Conservation (phyloP, 2,888 invertebrate species). For the Xestia rhomboidea region DNA sequence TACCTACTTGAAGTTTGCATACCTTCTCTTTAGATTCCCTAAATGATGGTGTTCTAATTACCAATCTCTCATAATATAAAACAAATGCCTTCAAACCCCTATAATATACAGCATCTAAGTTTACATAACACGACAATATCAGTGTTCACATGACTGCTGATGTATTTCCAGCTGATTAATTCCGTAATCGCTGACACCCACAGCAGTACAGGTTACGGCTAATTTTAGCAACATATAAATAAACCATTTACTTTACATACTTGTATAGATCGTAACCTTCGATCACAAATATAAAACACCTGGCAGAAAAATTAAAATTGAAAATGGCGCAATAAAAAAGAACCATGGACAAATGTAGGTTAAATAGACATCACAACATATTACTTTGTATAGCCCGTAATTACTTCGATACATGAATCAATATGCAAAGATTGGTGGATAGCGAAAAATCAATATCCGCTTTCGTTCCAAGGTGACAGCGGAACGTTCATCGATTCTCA, state of each 20-base stretch:
- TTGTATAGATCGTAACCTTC: conserved; percentile 2
- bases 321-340: conserved; percentile 29
- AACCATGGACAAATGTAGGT: conserved; percentile 35
- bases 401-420: conserved; percentile 60
- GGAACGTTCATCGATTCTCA: conserved; percentile 68
- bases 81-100: background rate
- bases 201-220: conserved; percentile 30
- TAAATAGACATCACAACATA: conserved; percentile 38
- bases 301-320: conserved; percentile 6
- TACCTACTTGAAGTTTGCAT: background rate
- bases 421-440: conserved; percentile 62
- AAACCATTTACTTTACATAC: conserved; percentile 1
- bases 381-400: conserved; percentile 47
- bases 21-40: background rate
- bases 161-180: conserved; percentile 49
- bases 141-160: conserved; percentile 55
- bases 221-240: conserved; percentile 46
- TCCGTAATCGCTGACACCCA: conserved; percentile 46
- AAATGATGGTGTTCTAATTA: background rate
- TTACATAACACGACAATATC: conserved; percentile 22
- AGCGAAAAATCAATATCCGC: conserved; percentile 65
- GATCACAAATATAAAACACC: background rate
- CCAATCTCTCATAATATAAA: background rate
- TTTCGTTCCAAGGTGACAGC: conserved; percentile 66
- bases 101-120: background rate